These are phyloP conservation scores for Heliconius melpomene DNA, from an alignment of 1,140 invertebrate genomes.

Conservation along the genomic window DNA sequence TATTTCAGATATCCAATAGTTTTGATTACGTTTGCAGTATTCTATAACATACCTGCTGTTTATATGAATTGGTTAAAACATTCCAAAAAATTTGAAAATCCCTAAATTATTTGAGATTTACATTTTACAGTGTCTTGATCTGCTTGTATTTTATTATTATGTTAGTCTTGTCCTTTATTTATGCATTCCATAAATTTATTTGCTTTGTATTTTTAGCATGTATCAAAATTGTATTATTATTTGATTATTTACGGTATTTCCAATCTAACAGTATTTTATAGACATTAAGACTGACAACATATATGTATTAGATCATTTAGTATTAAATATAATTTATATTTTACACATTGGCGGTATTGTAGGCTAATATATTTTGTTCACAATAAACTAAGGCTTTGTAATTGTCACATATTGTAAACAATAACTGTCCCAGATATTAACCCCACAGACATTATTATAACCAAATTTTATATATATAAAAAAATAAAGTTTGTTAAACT, in stretches of 20 bases:
- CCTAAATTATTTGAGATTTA: constrained; percentile 23
- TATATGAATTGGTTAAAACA: constrained; percentile 27
- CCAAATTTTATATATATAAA: constrained; percentile 71
- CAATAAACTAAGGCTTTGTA: constrained; percentile 47
- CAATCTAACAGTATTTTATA: constrained; percentile 72
- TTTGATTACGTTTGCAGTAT: too few species aligned
- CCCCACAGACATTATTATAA: constrained; percentile 68
- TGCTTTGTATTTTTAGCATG: constrained; percentile 37
- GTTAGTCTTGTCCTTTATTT: constrained; percentile 26
- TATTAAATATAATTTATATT: constrained; percentile 63
- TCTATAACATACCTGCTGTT: neutral
- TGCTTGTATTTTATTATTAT: constrained; percentile 54
- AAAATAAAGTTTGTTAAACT: constrained; percentile 70
- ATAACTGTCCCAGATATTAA: constrained; percentile 61
- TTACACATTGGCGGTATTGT: constrained; percentile 62
- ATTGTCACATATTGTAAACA: constrained; percentile 54
- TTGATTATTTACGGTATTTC: constrained; percentile 34
- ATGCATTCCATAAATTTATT: constrained; percentile 35
- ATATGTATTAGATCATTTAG: constrained; percentile 71
- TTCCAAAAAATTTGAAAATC: constrained; percentile 19
- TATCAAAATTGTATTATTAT: constrained; percentile 27
- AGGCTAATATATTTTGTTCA: constrained; percentile 51
- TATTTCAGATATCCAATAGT: too few species aligned
- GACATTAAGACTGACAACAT: constrained; percentile 77
- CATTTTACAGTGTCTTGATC: constrained; percentile 30